Conservation (phyloP, 2,888 invertebrate genomes). For the Allophyes oxyacanthae region DNA sequence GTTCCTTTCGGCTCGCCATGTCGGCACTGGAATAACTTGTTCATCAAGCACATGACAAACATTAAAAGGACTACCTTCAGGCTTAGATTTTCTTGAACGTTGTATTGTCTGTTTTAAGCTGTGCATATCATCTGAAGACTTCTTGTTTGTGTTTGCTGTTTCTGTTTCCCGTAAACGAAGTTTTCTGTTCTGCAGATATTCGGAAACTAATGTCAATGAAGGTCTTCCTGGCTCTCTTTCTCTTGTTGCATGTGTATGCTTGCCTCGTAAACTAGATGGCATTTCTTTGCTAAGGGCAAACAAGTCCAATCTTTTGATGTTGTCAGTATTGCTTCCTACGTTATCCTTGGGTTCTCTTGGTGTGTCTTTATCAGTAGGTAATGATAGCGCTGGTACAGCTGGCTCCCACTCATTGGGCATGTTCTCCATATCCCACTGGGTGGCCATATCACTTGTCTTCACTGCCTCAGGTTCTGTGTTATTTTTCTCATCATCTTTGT, state of each 20-base stretch:
- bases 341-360: constrained; percentile 65
- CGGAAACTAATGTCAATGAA: constrained; percentile 78
- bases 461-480: constrained; percentile 42
- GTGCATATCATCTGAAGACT: constrained; percentile 70
- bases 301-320: constrained; percentile 72
- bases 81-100: constrained; percentile 69
- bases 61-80: constrained; percentile 75
- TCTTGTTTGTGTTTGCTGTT: constrained; percentile 58
- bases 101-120: constrained; percentile 79
- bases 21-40: constrained; percentile 77
- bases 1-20: constrained; percentile 73
- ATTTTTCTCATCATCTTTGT: constrained; percentile 46
- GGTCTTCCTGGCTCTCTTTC: constrained; percentile 64
- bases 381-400: constrained; percentile 67
- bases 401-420: constrained; percentile 74
- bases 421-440: constrained; percentile 77
- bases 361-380: constrained; percentile 71
- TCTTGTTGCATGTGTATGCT: constrained; percentile 55
- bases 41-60: constrained; percentile 80
- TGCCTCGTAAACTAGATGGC: constrained; percentile 79
- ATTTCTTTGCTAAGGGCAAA: constrained; percentile 85
- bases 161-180: constrained; percentile 75
- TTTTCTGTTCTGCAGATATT: constrained; percentile 80
- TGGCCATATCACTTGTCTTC: constrained; percentile 75
- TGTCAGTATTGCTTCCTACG: constrained; percentile 66